These are phyloP conservation scores for Chelon auratus DNA, from an alignment of 2,797 vertebrate genomes.

Conservation along the genomic window DNA sequence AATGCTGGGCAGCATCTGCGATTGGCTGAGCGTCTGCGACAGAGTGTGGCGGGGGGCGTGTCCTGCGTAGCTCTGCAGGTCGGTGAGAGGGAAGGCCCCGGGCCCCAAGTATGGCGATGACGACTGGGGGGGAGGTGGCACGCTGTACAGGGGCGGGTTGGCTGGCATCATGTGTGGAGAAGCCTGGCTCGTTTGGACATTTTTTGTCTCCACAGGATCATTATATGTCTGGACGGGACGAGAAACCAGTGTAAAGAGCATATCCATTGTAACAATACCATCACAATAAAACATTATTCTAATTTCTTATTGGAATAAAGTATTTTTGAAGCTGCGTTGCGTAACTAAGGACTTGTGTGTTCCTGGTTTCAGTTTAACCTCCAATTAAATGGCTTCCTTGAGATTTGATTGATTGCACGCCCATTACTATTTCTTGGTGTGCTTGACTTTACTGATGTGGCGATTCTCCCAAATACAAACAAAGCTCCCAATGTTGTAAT, in stretches of 20 bases:
- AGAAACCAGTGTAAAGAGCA: background rate
- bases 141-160: conserved; percentile 92
- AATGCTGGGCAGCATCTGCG: conserved; percentile 95
- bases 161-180: conserved; percentile 92
- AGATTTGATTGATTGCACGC: background rate
- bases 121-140: conserved; percentile 88
- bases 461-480: no score
- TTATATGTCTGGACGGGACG: conserved; percentile 87
- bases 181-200: conserved; percentile 86
- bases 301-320: background rate
- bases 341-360: background rate
- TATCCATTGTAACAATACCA: background rate
- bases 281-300: background rate
- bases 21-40: conserved; percentile 91
- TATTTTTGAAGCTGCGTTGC: background rate
- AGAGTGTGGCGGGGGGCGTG: conserved; percentile 90
- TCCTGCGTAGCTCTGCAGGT: conserved; percentile 94
- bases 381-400: conserved; percentile 16
- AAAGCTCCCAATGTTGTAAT: background rate
- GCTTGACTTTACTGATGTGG: conserved; percentile 3
- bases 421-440: background rate
- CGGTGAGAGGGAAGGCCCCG: conserved; percentile 92
- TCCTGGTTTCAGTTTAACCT: background rate
- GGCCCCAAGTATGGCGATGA: conserved; percentile 91
- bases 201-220: conserved; percentile 92